Percentiles rank a stretch among this genome's conserved stretches.
Conservation (phyloP, 2,888 invertebrate species). For the Flabesymbios commensalis region DNA sequence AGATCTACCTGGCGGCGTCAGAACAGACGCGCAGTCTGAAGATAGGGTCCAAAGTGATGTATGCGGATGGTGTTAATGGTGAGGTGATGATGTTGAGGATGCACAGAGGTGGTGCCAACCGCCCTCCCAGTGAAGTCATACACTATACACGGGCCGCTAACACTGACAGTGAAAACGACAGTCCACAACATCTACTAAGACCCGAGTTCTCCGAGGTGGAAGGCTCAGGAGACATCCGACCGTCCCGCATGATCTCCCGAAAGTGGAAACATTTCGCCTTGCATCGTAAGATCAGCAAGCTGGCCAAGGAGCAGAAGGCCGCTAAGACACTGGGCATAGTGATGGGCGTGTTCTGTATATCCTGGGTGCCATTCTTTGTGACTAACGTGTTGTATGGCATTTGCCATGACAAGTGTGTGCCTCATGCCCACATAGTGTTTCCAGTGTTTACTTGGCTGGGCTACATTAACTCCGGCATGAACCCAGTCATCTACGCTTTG, state of each 20-base stretch:
- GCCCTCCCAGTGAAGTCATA: conserved; percentile 9
- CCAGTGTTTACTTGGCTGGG: conserved; percentile 61
- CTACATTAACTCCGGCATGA: conserved; percentile 61
- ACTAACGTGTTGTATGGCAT: conserved; percentile 90
- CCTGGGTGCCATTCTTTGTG: conserved; percentile 97
- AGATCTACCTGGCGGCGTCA: conserved; percentile 91
- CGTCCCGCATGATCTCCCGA: conserved; percentile 26
- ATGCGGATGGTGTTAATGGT: conserved; percentile 1
- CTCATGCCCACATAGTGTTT: conserved; percentile 47
- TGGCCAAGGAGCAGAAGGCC: conserved; percentile 96
- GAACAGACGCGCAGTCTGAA: conserved; percentile 88
- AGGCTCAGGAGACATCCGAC: conserved; percentile 5
- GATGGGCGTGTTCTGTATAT: conserved; percentile 95
- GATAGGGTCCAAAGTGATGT: conserved; percentile 76
- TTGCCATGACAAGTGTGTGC: conserved; percentile 69
- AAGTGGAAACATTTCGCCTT: conserved; percentile 74
- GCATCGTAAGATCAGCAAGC: conserved; percentile 89
- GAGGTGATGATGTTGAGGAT: conserved; percentile 80
- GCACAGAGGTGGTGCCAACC: conserved; percentile 77
- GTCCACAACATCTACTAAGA: conserved; percentile 30
- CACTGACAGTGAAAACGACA: conserved; percentile 45
- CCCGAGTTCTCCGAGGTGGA: conserved; percentile 1
- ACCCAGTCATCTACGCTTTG: conserved; percentile 95
- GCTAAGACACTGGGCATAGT: conserved; percentile 96
- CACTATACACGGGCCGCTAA: conserved; percentile 29